phyloP scores from a whole-genome alignment of 2,888 invertebrate genomes.

The Cordilura impudica region DNA sequence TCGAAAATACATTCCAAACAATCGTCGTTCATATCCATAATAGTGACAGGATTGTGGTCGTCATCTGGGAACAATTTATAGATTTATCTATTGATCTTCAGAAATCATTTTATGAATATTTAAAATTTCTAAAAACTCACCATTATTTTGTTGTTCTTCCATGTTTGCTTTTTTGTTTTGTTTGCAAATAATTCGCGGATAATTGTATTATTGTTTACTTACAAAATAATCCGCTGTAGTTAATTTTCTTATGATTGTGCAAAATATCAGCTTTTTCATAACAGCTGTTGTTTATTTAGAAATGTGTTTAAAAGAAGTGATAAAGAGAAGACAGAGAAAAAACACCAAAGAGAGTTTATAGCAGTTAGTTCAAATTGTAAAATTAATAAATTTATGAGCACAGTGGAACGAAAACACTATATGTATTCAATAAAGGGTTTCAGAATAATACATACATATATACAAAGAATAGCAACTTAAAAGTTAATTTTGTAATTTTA shows the following conservation, averaged over 20 bases:
- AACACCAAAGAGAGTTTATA: background rate
- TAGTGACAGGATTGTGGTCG: background rate
- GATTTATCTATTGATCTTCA: background rate
- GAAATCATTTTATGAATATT: background rate
- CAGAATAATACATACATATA: too few species aligned
- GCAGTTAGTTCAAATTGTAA: too few species aligned
- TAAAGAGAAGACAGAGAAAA: background rate
- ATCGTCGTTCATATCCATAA: constrained; percentile 68
- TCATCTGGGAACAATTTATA: background rate
- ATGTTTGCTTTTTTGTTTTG: too few species aligned
- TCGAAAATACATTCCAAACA: constrained; percentile 70
- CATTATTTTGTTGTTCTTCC: constrained; percentile 15
- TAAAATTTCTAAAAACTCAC: background rate
- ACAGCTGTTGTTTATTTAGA: constrained; percentile 51
- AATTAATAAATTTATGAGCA: too few species aligned
- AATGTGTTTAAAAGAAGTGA: background rate
- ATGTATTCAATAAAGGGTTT: too few species aligned
- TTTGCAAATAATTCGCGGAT: background rate
- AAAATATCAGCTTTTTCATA: background rate
- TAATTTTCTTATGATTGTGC: background rate
- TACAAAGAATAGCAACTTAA: too few species aligned
- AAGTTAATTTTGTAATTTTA: too few species aligned
- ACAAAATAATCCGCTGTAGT: constrained; percentile 17
- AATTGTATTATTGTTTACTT: constrained; percentile 10
- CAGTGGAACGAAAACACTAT: too few species aligned